Conservation (phyloP, 2,888 invertebrate species). For the Cataglyphis livida region DNA sequence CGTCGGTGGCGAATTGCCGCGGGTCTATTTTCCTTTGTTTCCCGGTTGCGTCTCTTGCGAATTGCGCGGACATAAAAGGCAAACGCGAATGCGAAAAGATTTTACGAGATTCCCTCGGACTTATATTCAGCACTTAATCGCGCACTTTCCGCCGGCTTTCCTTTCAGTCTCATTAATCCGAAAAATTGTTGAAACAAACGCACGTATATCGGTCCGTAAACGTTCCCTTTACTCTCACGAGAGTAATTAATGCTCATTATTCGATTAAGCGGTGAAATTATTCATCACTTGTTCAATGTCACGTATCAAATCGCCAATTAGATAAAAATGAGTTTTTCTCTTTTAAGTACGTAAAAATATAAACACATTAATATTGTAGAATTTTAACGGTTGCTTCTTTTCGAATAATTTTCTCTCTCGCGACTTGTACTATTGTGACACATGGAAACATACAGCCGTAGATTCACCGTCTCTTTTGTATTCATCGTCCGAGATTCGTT, state of each 20-base stretch:
- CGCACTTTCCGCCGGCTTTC: slow-evolving; percentile 31
- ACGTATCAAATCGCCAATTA: slow-evolving; percentile 24
- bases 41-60: background rate
- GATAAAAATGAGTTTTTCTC: background rate
- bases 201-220: slow-evolving; percentile 18
- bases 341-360: background rate
- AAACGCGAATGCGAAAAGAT: background rate
- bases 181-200: slow-evolving; percentile 45
- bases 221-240: slow-evolving; percentile 11
- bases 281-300: background rate
- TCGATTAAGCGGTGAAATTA: slow-evolving; percentile 41
- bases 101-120: slow-evolving; percentile 20
- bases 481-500: background rate
- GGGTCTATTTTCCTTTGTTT: slow-evolving; percentile 30
- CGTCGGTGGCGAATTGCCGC: slow-evolving; percentile 17
- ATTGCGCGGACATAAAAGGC: slow-evolving; percentile 32
- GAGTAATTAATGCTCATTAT: slow-evolving; percentile 18
- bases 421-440: background rate
- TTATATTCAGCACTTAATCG: slow-evolving; percentile 36
- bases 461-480: background rate
- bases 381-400: background rate
- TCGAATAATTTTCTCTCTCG: background rate
- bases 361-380: background rate
- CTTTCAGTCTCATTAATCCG: slow-evolving; percentile 49
- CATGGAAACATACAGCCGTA: background rate